phyloP scores from a whole-genome alignment of 2,888 invertebrate genomes.

The Lithophane semibrunnea region DNA sequence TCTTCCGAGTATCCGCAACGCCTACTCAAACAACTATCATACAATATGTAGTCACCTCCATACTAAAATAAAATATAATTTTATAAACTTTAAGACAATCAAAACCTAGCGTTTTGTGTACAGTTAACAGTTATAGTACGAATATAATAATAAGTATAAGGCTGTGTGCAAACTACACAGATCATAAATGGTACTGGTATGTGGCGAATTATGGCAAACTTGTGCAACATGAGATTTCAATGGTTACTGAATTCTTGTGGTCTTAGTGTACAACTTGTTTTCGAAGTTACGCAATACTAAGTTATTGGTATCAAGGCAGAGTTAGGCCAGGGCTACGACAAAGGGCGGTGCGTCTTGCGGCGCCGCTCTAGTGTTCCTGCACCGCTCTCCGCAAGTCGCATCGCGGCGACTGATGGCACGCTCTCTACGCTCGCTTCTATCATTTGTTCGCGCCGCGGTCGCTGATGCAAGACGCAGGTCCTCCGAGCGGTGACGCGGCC shows the following conservation, averaged over 20 bases:
- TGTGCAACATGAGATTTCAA: conserved; percentile 44
- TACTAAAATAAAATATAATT: conserved; percentile 54
- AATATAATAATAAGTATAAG: conserved; percentile 26
- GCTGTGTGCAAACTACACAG: conserved; percentile 53
- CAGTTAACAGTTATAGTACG: conserved; percentile 35
- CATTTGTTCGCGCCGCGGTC: too few relatives aligned
- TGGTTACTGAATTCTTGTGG: conserved; percentile 10
- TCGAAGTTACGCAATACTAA: conserved; percentile 1
- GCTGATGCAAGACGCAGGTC: too few relatives aligned
- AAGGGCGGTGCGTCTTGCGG: too few relatives aligned
- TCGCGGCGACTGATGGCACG: too few relatives aligned
- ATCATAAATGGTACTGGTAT: conserved; percentile 38
- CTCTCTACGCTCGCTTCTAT: too few relatives aligned
- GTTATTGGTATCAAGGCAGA: background rate
- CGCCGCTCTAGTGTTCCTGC: too few relatives aligned
- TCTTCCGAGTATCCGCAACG: conserved; percentile 50
- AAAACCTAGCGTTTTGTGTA: conserved; percentile 46
- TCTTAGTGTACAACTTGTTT: conserved; percentile 4
- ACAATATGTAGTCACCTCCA: conserved; percentile 48
- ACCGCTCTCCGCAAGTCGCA: too few relatives aligned
- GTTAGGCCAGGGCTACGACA: too few relatives aligned
- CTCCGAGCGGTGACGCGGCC: too few relatives aligned
- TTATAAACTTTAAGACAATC: conserved; percentile 39
- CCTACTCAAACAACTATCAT: conserved; percentile 52
- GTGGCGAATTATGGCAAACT: conserved; percentile 30